These are phyloP conservation scores for Melieria crassipennis DNA, from an alignment of 2,888 invertebrate species.

Conservation along the genomic window DNA sequence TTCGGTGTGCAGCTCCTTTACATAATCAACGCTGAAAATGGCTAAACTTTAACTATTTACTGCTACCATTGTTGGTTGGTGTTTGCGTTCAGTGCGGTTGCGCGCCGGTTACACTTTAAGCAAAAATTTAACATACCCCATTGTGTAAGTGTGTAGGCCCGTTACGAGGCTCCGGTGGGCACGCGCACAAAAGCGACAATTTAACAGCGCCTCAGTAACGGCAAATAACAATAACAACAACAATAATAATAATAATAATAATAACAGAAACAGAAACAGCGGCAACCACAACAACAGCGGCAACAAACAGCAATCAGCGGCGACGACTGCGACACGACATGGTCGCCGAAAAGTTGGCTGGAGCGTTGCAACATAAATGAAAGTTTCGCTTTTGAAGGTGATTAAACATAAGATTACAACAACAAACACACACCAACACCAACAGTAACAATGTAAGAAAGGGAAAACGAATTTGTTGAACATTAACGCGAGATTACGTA, in stretches of 20 bases:
- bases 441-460: constrained; percentile 42
- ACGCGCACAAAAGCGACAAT: too few species aligned
- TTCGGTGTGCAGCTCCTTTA: too few species aligned
- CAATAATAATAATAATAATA: too few species aligned
- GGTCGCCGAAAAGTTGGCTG: too few species aligned
- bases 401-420: constrained; percentile 34
- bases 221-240: neutral
- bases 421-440: constrained; percentile 25
- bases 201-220: constrained; percentile 4
- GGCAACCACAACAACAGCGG: too few species aligned
- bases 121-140: constrained; percentile 5
- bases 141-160: constrained; percentile 3
- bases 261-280: too few species aligned
- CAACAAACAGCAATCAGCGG: too few species aligned
- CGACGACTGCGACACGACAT: too few species aligned
- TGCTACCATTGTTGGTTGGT: neutral
- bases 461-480: constrained; percentile 49
- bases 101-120: constrained; percentile 17
- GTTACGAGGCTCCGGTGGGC: neutral
- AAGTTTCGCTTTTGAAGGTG: constrained; percentile 19
- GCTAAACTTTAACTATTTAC: neutral
- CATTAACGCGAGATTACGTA: constrained; percentile 27
- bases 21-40: too few species aligned
- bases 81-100: too few species aligned
- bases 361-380: constrained; percentile 53